Evolutionary conservation across 2,888 invertebrate species (phyloP), one percentile per base, ranked within the genome.

Genomic region (Bibio marci): DNA sequence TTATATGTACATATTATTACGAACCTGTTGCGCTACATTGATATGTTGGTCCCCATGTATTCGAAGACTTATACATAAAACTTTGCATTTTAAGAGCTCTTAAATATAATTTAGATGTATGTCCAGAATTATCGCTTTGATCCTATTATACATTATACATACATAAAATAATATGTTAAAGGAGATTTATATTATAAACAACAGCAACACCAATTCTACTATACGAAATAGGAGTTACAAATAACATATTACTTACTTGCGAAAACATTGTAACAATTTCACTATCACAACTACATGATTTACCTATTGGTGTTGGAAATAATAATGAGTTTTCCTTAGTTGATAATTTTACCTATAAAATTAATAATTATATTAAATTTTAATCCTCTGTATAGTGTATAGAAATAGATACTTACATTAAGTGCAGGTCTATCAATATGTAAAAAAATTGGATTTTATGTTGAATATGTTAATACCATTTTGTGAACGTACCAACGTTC

Each of bases 401-500:
- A n/a, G n/a, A n/a, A n/a, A n/a, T n/a, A n/a, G n/a, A n/a, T 2
- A 34, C 22, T 19, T 22, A 40, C 62, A 11, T 70, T 57, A 41
- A 63, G 46, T 2, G 66, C 66, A 26, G 70, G 69, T 45, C 70
- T 67, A 31, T 70, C 72, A 8, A 71, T 69, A 50, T 73, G 72
- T 45, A 71, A 70, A 42, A 73, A 59, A 22, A 71, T 65, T 48
- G 65, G 56, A 33, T 69, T 74, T 48, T 67, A 74, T 6, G 65
- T 73, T 56, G 81, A 83, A 58, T 82, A 86, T 4, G 70, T 70
- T 41, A 90, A 61, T 49, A 77, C 76, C 45, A 90, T 70, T 49
- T 72, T 74, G 47, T 78, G 78, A 2, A 85, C 77, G 55, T 83
- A 88, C 90, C 90, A 91, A 47, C 82, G 70, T 52, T 88, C 87